Conservation (phyloP, 2,888 invertebrate genomes). For the Drosophila melanosoma region DNA sequence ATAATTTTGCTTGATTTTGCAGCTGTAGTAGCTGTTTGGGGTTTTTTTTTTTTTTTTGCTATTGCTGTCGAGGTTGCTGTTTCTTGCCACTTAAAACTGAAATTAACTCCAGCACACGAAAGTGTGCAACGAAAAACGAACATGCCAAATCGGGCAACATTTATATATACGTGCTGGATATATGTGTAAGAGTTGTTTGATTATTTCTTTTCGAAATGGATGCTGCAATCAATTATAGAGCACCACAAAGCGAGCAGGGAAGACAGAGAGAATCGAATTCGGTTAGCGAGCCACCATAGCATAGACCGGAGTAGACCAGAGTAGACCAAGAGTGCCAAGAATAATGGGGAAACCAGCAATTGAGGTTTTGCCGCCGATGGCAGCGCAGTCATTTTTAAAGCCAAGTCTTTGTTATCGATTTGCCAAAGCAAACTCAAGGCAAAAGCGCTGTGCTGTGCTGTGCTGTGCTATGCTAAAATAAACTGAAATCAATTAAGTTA, state of each 20-base stretch:
- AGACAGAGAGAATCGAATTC: slow-evolving; percentile 39
- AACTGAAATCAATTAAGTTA: slow-evolving; percentile 78
- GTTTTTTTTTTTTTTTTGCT: slow-evolving; percentile 32
- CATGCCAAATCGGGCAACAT: slow-evolving; percentile 37
- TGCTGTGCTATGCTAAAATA: slow-evolving; percentile 67
- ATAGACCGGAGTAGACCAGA: slow-evolving; percentile 6
- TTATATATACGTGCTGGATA: slow-evolving; percentile 13
- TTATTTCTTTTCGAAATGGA: slow-evolving; percentile 77
- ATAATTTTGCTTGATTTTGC: slow-evolving; percentile 59
- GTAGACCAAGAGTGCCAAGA: slow-evolving; percentile 37
- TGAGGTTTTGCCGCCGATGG: slow-evolving; percentile 43
- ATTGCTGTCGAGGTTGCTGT: slow-evolving; percentile 14
- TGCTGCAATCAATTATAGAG: slow-evolving; percentile 74
- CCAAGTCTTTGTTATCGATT: slow-evolving; percentile 68
- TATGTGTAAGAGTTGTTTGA: slow-evolving; percentile 55
- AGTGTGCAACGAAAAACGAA: slow-evolving; percentile 62
- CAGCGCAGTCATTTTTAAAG: slow-evolving; percentile 57
- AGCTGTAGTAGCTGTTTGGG: slow-evolving; percentile 33
- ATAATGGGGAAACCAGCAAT: slow-evolving; percentile 56
- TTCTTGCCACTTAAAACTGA: slow-evolving; percentile 65
- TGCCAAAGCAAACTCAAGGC: slow-evolving; percentile 27
- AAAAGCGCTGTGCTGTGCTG: slow-evolving; percentile 46
- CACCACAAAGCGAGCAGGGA: slow-evolving; percentile 41
- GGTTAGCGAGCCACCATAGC: slow-evolving; percentile 37
- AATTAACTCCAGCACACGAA: slow-evolving; percentile 71